Percentiles rank a stretch among this genome's conserved stretches.
Conservation (phyloP, 2,797 vertebrate genomes). For the Myotis myotis region DNA sequence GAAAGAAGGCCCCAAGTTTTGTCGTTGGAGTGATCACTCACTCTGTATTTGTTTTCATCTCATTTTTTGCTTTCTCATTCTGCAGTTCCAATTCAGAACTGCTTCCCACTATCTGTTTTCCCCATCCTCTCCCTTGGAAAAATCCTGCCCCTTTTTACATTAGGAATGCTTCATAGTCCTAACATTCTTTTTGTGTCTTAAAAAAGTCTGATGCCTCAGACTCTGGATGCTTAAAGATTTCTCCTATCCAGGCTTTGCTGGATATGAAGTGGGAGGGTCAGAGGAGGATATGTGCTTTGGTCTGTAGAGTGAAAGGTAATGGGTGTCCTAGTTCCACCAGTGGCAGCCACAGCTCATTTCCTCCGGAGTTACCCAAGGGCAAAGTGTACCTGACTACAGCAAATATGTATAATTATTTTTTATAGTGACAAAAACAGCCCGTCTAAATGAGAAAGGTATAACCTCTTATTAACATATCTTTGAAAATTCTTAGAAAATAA, state of each 20-base stretch:
- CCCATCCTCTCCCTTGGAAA: not conserved
- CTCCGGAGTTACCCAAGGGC: not conserved
- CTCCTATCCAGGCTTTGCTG: not conserved
- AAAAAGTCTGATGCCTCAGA: not conserved
- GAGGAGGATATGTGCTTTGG: not conserved
- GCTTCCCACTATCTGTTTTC: not conserved
- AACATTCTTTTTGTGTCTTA: not conserved
- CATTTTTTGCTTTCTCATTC: conserved; percentile 7
- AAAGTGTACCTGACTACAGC: not conserved
- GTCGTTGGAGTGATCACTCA: not conserved
- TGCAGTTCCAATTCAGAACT: not conserved
- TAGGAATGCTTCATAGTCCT: not conserved
- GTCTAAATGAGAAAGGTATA: not conserved
- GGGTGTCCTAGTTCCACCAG: not conserved
- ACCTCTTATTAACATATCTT: not conserved
- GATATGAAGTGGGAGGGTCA: not conserved
- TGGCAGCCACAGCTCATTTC: not conserved
- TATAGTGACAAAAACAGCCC: not conserved
- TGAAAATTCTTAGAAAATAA: not conserved
- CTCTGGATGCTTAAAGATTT: not conserved
- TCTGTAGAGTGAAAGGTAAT: not conserved
- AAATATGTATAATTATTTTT: not conserved
- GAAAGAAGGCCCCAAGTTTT: not conserved
- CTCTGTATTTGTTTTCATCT: not conserved
- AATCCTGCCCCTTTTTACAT: not conserved